A percentile compares a stretch with the other conserved stretches of the same genome.
Conservation (phyloP, 2,888 invertebrate species). For the Calameuta pallipes region DNA sequence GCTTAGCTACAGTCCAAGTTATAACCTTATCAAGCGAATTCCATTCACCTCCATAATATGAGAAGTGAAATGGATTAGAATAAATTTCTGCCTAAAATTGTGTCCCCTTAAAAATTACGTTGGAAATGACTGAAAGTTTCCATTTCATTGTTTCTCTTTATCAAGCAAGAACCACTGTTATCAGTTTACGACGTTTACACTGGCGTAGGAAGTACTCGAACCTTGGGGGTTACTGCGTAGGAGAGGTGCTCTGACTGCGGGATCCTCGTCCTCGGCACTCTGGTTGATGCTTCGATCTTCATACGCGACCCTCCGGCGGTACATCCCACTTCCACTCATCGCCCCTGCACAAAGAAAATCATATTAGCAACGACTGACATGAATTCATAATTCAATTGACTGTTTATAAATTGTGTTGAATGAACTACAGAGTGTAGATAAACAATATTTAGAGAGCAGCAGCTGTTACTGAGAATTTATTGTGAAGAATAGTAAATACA, state of each 20-base stretch:
- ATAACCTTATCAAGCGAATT: not conserved
- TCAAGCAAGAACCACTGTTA: not conserved
- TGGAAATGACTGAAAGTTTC: not conserved
- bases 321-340: not conserved
- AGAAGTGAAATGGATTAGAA: not conserved
- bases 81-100: not conserved
- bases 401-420: not conserved
- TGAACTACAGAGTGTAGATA: not conserved
- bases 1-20: not conserved
- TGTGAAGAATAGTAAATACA: not conserved
- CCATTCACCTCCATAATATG: not conserved
- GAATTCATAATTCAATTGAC: not conserved
- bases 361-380: not conserved
- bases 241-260: slow-evolving; percentile 55
- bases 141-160: not conserved
- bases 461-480: not conserved
- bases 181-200: slow-evolving; percentile 66
- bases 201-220: slow-evolving; percentile 74
- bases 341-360: not conserved
- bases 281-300: not conserved
- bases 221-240: slow-evolving; percentile 58
- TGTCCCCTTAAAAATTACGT: not conserved
- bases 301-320: not conserved
- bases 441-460: not conserved
- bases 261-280: slow-evolving; percentile 19